Base-by-base conservation (phyloP, 1,140 invertebrate species). In the Chlorops oryzae region DNA sequence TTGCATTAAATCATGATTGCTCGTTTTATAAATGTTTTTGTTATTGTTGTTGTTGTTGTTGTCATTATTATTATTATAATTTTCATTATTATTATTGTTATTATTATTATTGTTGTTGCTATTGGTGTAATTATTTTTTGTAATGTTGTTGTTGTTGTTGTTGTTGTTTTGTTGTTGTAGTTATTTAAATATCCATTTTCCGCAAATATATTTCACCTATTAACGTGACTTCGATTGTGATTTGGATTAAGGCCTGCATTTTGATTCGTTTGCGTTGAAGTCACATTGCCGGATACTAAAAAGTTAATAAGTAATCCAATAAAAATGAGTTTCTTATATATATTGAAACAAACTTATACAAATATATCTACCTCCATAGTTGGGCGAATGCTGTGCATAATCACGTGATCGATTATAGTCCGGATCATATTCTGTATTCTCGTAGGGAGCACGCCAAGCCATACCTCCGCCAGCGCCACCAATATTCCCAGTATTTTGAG, bases 201-300 rank as follows among this genome's bases (percentile, higher is more conserved):
- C 25, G 34, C 55, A 56, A 67, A 50, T 57, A 63, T 60, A 56
- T 70, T 70, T 70, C 67, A 70, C 67, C 67, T 70, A 27, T 70
- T 70, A 59, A 70, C 67, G 39, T 70, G 67, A 23, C 56, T 70
- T 44, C 67, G 67, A 62, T 67, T 70, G 44, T 70, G 66, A 56
- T 63, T 70, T 6, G 66, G 60, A 56, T 57, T 70, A 18, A 67
- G 54, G 27, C 60, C 66, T 22, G 54, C 56, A 24, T 66, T 70
- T 18, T 59, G 50, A 55, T 67, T 70, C 12, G 54, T 49, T 43
- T 69, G 65, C n/a, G 43, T 38, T 22, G 41, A 6, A 1, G 15
- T 22, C 15, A 34, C 43, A 21, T 41, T 13, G 21, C 43, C 50
- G 22, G 56, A n/a, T n/a, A n/a, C n/a, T n/a, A n/a, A n/a, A n/a